phyloP scores from a whole-genome alignment of 2,888 invertebrate genomes.

The Trisateles emortualis region DNA sequence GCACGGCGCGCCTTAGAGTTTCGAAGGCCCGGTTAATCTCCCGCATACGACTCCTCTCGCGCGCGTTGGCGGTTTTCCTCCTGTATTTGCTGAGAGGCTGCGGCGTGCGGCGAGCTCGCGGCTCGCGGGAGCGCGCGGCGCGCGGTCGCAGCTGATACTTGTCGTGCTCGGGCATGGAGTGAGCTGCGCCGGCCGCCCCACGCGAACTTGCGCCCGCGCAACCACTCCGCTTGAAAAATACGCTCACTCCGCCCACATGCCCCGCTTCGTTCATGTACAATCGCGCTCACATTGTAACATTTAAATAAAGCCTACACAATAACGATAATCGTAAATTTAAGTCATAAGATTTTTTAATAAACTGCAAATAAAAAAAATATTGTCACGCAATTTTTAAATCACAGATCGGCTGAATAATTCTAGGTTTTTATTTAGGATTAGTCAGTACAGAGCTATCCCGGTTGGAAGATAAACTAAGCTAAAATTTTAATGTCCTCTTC shows the following conservation, averaged over 20 bases:
- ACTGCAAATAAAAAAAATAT: not conserved
- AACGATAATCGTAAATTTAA: conserved; percentile 29
- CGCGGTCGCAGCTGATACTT: conserved; percentile 85
- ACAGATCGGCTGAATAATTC: no score
- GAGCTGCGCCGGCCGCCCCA: conserved; percentile 55
- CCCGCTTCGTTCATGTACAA: conserved; percentile 81
- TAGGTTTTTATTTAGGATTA: no score
- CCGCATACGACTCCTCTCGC: conserved; percentile 95
- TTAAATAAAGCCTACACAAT: conserved; percentile 41
- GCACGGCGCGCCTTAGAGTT: conserved; percentile 92
- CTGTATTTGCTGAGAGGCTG: conserved; percentile 95
- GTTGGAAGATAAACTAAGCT: no score
- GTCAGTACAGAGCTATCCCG: no score
- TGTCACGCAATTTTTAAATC: no score
- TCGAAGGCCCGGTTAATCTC: conserved; percentile 97
- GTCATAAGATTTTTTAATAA: not conserved
- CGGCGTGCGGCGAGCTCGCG: conserved; percentile 88
- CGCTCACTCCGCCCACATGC: conserved; percentile 72
- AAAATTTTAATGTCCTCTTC: no score
- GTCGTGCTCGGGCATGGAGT: conserved; percentile 86
- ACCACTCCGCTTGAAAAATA: conserved; percentile 75
- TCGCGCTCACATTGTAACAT: conserved; percentile 47
- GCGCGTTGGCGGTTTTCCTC: conserved; percentile 95
- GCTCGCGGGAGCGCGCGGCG: conserved; percentile 80
- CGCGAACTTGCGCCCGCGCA: conserved; percentile 59